Percentiles rank a stretch among this genome's conserved stretches.
Conservation (phyloP, 2,888 invertebrate species). For the Dryobotodes eremita region DNA sequence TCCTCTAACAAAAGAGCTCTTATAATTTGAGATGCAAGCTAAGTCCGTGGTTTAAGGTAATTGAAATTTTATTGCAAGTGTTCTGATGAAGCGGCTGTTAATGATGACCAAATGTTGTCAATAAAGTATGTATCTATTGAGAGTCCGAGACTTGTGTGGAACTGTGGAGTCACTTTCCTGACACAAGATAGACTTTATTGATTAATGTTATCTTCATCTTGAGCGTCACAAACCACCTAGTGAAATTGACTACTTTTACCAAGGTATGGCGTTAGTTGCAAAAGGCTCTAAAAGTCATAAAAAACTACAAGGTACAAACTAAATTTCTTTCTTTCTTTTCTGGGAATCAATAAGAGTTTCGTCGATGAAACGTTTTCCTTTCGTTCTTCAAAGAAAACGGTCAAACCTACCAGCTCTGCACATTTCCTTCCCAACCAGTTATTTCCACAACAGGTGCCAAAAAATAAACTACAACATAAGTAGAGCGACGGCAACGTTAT, state of each 20-base stretch:
- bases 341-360: neutral
- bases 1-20: conserved; percentile 80
- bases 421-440: conserved; percentile 24
- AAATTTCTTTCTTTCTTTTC: neutral
- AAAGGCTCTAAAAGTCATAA: neutral
- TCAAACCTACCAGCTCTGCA: neutral
- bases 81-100: conserved; percentile 68
- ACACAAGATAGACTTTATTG: neutral
- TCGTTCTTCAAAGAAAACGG: neutral
- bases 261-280: neutral
- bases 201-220: neutral
- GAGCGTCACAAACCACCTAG: neutral
- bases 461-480: conserved; percentile 8
- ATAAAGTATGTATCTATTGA: neutral
- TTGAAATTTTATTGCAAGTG: conserved; percentile 82
- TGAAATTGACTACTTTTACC: too few relatives aligned
- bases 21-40: conserved; percentile 74
- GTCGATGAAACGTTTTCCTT: neutral
- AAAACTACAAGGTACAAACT: neutral
- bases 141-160: neutral
- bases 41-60: conserved; percentile 74
- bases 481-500: conserved; percentile 28
- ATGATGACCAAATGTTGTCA: conserved; percentile 42
- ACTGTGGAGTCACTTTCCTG: neutral
- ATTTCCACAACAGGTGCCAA: conserved; percentile 30